Base-by-base conservation (phyloP, 2,113 vertebrate genomes). In the Gadus macrocephalus region DNA sequence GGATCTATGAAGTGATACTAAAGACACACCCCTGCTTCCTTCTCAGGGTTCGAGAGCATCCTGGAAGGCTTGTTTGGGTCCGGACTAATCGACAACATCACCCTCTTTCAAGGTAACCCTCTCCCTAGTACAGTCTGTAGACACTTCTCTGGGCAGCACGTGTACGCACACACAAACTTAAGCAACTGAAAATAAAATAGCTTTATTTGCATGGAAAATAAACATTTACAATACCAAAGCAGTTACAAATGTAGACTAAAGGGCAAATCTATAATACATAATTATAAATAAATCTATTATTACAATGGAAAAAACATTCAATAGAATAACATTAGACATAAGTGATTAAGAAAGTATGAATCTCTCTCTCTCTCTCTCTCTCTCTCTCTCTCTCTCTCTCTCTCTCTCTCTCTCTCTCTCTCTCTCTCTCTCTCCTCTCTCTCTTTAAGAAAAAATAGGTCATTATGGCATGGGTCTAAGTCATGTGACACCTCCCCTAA, bases 21-120 rank as follows among this genome's bases (percentile, higher is more conserved):
- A 35, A 35, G 6, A 35, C 31, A 35, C 6, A 4, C 31, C 31
- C 31, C 4, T 74, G 83, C 90, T 77, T 82, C 83, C 88, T 20
- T 27, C 70, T 89, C 93, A 98, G 95, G 95, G 82, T 98, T 97
- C 95, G 95, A 98, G 93, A 98, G 94, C 93, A 97, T 98, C 95
- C 92, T 98, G 94, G 96, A 98, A 94, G 94, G 96, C 90, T 94
- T 98, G 91, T 97, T 97, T 95, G 96, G 95, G 92, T 93, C 94
- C 85, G 93, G 93, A 92, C 94, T 97, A 93, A 92, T 97, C 91
- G 94, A 94, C 93, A 94, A 97, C 89, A 92, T 96, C 92, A 95
- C 94, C 83, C 90, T 95, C 77, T 95, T 95, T 93, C 94, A 96
- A 98, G 96, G 96, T 98, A 94, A 92, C 81, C 12, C 53, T 35